Conservation (phyloP, 2,113 vertebrate species). For the Grallaria varia region DNA sequence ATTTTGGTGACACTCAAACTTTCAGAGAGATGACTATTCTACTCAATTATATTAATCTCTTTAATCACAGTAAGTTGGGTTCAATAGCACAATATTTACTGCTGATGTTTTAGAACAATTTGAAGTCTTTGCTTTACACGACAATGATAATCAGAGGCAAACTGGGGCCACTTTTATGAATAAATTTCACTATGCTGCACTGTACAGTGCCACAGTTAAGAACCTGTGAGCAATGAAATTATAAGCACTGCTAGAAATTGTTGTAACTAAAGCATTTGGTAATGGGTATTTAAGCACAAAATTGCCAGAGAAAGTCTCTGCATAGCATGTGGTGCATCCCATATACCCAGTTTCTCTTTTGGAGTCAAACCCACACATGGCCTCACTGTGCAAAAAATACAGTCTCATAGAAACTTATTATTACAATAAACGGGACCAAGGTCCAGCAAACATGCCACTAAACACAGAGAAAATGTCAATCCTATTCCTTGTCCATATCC, state of each 20-base stretch:
- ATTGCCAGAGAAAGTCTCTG: neutral
- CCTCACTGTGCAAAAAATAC: neutral
- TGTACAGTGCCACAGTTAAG: conserved; percentile 15
- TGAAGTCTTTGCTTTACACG: conserved; percentile 54
- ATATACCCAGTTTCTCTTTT: neutral
- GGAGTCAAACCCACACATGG: neutral
- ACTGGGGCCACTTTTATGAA: neutral
- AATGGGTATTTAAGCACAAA: conserved; percentile 28
- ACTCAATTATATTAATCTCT: conserved; percentile 48
- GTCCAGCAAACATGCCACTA: neutral
- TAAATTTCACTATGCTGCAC: conserved; percentile 6
- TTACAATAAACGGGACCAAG: neutral
- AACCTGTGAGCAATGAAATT: conserved; percentile 37
- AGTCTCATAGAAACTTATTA: neutral
- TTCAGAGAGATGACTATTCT: conserved; percentile 25
- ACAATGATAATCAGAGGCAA: conserved; percentile 44
- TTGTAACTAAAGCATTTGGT: neutral
- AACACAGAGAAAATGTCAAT: neutral
- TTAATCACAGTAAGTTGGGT: conserved; percentile 54
- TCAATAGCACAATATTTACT: conserved; percentile 59
- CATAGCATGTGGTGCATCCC: rapidly evolving
- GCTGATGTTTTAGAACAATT: conserved; percentile 60
- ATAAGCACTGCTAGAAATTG: neutral
- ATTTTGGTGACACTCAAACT: conserved; percentile 50
- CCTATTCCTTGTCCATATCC: neutral